Percentiles rank a stretch among this genome's conserved stretches.
Conservation (phyloP, 92 coral and sea anemone genomes). For the Paragorgia papillata region DNA sequence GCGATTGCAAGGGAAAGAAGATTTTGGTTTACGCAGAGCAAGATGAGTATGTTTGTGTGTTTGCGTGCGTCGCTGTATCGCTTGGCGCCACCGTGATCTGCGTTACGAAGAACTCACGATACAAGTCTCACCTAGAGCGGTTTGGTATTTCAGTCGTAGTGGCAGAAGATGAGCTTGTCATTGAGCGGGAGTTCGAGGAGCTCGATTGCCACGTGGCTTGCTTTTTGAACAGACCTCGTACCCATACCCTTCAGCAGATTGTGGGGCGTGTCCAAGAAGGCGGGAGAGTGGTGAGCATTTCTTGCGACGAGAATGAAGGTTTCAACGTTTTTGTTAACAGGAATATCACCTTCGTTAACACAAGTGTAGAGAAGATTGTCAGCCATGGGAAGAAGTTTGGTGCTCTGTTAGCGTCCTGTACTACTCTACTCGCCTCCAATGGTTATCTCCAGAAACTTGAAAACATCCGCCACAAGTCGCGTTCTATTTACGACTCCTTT, state of each 20-base stretch:
- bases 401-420: slow-evolving; percentile 36
- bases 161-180: slow-evolving; percentile 12
- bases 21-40: slow-evolving; percentile 3
- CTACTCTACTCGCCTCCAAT: slow-evolving; percentile 27
- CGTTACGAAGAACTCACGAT: background rate
- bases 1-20: background rate
- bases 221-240: slow-evolving; percentile 37
- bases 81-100: background rate
- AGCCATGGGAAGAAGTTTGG: slow-evolving; percentile 17
- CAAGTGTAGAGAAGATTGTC: slow-evolving; percentile 20
- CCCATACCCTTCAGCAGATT: slow-evolving; percentile 23
- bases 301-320: slow-evolving; percentile 5
- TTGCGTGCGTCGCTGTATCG: slow-evolving; percentile 2
- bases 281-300: slow-evolving; percentile 37
- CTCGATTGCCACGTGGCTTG: slow-evolving; percentile 39
- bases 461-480: slow-evolving; percentile 2
- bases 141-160: background rate
- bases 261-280: slow-evolving; percentile 20
- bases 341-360: slow-evolving; percentile 23
- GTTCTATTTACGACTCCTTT: background rate
- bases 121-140: background rate
- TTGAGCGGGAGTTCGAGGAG: background rate
- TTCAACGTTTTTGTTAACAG: slow-evolving; percentile 26
- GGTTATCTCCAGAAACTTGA: slow-evolving; percentile 37
- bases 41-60: slow-evolving; percentile 3